Conservation (phyloP, 2,888 invertebrate genomes). For the Agrochola lychnidis region DNA sequence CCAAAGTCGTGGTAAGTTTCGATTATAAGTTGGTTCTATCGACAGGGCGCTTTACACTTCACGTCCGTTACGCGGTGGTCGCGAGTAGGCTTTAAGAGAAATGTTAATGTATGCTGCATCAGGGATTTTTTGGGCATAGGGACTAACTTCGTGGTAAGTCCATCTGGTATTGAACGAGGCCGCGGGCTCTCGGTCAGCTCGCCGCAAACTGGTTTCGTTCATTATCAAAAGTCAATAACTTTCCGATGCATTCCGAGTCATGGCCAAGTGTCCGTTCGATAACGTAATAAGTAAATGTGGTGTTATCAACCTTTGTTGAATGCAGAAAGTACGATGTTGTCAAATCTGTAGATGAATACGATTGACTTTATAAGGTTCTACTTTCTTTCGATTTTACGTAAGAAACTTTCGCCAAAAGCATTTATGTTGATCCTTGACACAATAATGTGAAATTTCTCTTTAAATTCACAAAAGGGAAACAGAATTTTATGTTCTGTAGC, state of each 20-base stretch:
- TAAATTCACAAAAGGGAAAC: constrained; percentile 25
- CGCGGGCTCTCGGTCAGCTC: constrained; percentile 87
- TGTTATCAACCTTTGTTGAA: constrained; percentile 56
- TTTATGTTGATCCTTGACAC: constrained; percentile 57
- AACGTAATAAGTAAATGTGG: constrained; percentile 75
- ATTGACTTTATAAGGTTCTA: constrained; percentile 68
- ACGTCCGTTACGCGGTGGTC: constrained; percentile 54
- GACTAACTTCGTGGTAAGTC: constrained; percentile 72
- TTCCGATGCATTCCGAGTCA: constrained; percentile 89
- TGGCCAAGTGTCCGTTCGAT: constrained; percentile 83
- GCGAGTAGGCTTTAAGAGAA: constrained; percentile 61
- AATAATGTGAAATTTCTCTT: constrained; percentile 60
- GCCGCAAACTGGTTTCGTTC: constrained; percentile 88
- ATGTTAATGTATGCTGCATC: constrained; percentile 75
- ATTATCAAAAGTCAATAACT: constrained; percentile 91
- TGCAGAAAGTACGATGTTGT: constrained; percentile 32
- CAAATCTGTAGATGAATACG: constrained; percentile 62
- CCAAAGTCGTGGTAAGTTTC: constrained; percentile 63
- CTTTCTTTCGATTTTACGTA: constrained; percentile 75
- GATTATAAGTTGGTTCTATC: constrained; percentile 58
- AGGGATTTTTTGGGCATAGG: constrained; percentile 67
- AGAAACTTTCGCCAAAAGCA: constrained; percentile 74
- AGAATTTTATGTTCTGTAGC: not conserved
- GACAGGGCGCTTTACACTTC: constrained; percentile 74
- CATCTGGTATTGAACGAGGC: constrained; percentile 87